Conservation (phyloP, 2,888 invertebrate genomes). For the Ophraella communa region DNA sequence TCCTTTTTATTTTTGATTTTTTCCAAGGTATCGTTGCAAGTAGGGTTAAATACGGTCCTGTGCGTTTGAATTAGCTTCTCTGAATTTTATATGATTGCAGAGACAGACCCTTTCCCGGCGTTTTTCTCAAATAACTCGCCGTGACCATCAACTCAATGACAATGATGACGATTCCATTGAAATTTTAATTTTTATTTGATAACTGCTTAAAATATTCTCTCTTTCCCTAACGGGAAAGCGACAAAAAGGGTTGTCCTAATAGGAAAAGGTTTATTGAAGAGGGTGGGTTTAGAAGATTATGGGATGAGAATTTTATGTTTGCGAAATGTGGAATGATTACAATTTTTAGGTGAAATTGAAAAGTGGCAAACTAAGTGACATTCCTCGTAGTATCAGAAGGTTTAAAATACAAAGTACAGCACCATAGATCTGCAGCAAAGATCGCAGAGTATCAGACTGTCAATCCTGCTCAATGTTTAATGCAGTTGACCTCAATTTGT, state of each 20-base stretch:
- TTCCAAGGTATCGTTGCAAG: no score
- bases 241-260: background rate
- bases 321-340: background rate
- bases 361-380: no score
- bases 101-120: background rate
- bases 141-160: constrained; percentile 8
- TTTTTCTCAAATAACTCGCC: constrained; percentile 4
- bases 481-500: no score
- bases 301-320: background rate
- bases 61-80: background rate
- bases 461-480: no score
- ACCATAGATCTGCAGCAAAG: no score
- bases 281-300: no score
- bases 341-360: background rate
- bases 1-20: no score
- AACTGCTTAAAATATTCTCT: constrained; percentile 2
- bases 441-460: no score
- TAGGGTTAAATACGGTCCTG: background rate
- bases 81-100: constrained; percentile 13
- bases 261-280: background rate
- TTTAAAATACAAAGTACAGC: no score
- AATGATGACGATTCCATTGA: constrained; percentile 1
- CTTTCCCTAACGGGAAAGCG: background rate
- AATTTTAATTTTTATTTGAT: constrained; percentile 12
- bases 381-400: no score